These are phyloP conservation scores for Rattus rattus DNA, from an alignment of 2,113 vertebrate species.

Conservation along the genomic window DNA sequence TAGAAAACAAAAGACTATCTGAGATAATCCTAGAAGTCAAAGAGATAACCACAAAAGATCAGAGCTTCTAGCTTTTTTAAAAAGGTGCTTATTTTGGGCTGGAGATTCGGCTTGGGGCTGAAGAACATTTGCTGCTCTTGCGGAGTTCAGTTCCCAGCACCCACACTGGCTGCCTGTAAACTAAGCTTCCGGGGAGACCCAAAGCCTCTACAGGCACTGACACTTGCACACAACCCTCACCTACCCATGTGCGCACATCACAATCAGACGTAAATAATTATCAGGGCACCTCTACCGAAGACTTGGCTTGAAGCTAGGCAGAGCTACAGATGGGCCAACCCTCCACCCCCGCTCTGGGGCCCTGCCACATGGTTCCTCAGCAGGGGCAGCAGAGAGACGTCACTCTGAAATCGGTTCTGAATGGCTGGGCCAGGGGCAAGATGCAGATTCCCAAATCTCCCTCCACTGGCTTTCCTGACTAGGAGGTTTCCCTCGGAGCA, in stretches of 20 bases:
- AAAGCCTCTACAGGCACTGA: not conserved
- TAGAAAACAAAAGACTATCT: not conserved
- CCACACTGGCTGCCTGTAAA: not conserved
- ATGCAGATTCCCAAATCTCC: slow-evolving; percentile 60
- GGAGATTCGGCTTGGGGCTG: not conserved
- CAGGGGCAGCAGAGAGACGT: not conserved
- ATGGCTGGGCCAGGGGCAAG: not conserved
- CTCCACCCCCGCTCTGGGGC: not conserved
- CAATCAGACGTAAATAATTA: not conserved
- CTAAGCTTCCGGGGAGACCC: not conserved
- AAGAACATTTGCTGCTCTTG: not conserved
- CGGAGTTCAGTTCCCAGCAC: no score
- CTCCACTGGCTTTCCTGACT: slow-evolving; percentile 80
- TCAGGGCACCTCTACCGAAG: not conserved
- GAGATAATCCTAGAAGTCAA: not conserved
- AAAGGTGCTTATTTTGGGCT: not conserved
- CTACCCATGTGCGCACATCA: not conserved
- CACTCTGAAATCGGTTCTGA: not conserved
- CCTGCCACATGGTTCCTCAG: not conserved
- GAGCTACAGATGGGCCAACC: not conserved
- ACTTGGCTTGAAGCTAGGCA: not conserved
- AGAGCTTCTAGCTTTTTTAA: not conserved
- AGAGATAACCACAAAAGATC: not conserved
- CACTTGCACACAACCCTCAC: not conserved
- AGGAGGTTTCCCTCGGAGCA: slow-evolving; percentile 59